Evolutionary conservation across 2,113 vertebrate genomes (phyloP), one percentile per base, ranked within the genome.

Genomic region (Tragelaphus scriptus): DNA sequence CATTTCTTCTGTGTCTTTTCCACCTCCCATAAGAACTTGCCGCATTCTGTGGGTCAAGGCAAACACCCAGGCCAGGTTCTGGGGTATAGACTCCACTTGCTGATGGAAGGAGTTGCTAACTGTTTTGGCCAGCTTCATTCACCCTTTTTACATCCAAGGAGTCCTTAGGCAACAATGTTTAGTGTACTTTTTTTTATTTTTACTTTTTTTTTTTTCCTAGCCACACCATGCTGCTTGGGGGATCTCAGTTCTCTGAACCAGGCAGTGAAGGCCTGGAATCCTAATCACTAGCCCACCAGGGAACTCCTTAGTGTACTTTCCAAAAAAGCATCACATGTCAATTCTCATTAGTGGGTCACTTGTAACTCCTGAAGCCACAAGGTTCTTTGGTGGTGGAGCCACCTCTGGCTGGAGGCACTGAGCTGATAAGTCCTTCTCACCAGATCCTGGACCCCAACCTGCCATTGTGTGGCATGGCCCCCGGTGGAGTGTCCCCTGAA

Each of bases 401-500:
- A n/a, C 36, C 3, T 7, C 44, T 28, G 13, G 30, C 19, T 44
- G 85, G 19, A 77, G 61, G 13, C 17, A 53, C n/a, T 17, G 65
- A 95, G n/a, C 47, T 17, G 32, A 5, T 3, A 6, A 53, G 15
- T 36, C 11, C 77, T 55, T n/a, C 2, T 21, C 94, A n/a, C 36
- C 28, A 15, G n/a, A 12, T 28, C 7, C 19, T 47, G 55, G 86
- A 47, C 28, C 14, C 28, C 32, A 15, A 12, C 30, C 77, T 30
- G 23, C 63, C 65, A 6, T 0, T 30, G 77, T n/a, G 49, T 63
- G 25, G 44, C 1, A 0, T 44, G 36, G 12, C 12, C 71, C 12
- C 21, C 0, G 11, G 15, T 63, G 19, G 26, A 25, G 19, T 16
- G n/a, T 28, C 3, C 21, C 1, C 36, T 30, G 2, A 8, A 30